Percentiles rank a stretch among this genome's conserved stretches.
These are phyloP conservation scores for Cryptotis parvus DNA, from an alignment of 2,113 vertebrate species.

Conservation along the genomic window DNA sequence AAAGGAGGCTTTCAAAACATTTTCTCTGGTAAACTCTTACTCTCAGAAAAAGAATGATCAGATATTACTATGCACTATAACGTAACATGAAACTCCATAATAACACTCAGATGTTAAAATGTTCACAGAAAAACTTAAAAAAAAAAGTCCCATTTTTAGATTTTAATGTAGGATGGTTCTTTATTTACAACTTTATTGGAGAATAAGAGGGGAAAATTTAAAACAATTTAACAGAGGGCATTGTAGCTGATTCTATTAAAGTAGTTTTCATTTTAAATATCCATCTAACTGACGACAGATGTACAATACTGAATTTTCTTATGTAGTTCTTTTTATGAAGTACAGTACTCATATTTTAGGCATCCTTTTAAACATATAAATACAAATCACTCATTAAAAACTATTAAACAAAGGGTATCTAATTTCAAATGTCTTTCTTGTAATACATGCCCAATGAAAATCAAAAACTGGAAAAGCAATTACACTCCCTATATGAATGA, in stretches of 20 bases:
- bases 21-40: conserved; percentile 32
- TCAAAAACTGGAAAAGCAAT: conserved; percentile 77
- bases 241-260: conserved; percentile 66
- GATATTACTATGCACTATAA: not conserved
- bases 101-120: not conserved
- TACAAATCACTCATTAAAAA: conserved; percentile 80
- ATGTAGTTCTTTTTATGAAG: conserved; percentile 76
- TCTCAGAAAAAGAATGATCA: not conserved
- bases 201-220: conserved; percentile 83
- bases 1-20: not conserved
- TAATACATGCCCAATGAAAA: conserved; percentile 79
- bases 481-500: conserved; percentile 77
- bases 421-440: conserved; percentile 72
- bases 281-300: conserved; percentile 78
- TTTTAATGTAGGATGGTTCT: conserved; percentile 84
- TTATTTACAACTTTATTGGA: conserved; percentile 91
- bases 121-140: conserved; percentile 53
- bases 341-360: conserved; percentile 73
- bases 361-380: conserved; percentile 78
- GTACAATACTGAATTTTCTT: conserved; percentile 80
- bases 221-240: conserved; percentile 84
- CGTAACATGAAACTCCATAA: not conserved
- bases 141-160: conserved; percentile 75
- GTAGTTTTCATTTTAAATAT: conserved; percentile 72
- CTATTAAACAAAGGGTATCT: conserved; percentile 68